A percentile compares a stretch with the other conserved stretches of the same genome.
Evolutionary conservation across 92 coral and sea anemone genomes (phyloP).

Genomic region (Parazoanthus swiftii): DNA sequence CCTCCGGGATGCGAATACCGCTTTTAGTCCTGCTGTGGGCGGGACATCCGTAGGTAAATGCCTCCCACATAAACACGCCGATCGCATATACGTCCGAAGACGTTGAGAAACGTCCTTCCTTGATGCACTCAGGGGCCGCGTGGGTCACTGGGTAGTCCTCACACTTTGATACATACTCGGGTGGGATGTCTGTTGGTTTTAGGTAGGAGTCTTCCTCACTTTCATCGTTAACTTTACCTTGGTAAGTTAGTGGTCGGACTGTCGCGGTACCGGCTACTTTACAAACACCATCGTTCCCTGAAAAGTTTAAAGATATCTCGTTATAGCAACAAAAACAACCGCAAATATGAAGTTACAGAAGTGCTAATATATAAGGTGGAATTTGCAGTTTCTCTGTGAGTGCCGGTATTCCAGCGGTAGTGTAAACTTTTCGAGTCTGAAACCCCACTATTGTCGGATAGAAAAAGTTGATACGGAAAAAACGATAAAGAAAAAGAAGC

Average conservation of each 20-base stretch:
- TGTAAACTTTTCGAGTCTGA: too few species aligned
- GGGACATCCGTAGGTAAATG: constrained; percentile 23
- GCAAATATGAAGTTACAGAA: too few species aligned
- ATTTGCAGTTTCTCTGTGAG: too few species aligned
- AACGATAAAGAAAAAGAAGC: too few species aligned
- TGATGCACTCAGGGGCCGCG: constrained; percentile 13
- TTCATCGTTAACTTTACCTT: neutral
- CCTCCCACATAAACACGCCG: constrained; percentile 32
- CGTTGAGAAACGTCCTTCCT: constrained; percentile 15
- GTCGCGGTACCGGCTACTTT: constrained; percentile 17
- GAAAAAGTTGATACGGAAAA: too few species aligned
- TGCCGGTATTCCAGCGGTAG: too few species aligned
- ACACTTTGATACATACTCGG: neutral
- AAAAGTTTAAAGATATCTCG: neutral
- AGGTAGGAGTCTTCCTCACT: neutral
- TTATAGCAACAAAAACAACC: too few species aligned
- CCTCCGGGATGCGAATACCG: neutral
- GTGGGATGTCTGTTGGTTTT: neutral
- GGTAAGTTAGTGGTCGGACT: neutral
- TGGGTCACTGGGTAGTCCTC: constrained; percentile 31
- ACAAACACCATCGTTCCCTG: neutral
- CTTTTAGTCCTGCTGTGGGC: neutral
- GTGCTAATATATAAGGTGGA: too few species aligned
- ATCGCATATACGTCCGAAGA: constrained; percentile 7
- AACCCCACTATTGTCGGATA: too few species aligned